A percentile compares a stretch with the other conserved stretches of the same genome.
phyloP scores from a whole-genome alignment of 2,113 vertebrate genomes.

The Actenoides lindsayi region DNA sequence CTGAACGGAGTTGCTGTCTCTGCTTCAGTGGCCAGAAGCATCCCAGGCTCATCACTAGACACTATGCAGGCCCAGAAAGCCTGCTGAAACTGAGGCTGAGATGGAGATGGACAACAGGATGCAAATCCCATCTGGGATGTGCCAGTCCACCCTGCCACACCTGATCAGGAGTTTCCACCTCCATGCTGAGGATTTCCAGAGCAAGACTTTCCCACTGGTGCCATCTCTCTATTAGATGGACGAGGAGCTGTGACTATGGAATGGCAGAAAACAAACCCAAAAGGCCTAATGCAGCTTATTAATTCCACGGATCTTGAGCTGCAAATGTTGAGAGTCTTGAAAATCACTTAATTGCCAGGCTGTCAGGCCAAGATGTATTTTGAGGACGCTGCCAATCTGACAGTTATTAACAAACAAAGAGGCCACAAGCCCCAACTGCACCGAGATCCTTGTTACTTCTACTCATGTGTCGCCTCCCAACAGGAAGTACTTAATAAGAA shows the following conservation, averaged over 20 bases:
- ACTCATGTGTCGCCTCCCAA: slow-evolving; percentile 78
- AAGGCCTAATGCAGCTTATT: background rate
- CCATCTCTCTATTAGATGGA: background rate
- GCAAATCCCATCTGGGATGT: background rate
- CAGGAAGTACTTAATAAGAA: slow-evolving; percentile 92
- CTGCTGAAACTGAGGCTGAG: background rate
- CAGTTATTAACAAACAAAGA: slow-evolving; percentile 59
- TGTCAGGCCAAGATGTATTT: slow-evolving; percentile 32
- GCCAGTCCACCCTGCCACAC: background rate
- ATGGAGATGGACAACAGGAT: background rate
- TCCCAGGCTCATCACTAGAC: background rate
- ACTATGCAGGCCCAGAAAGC: rapidly evolving
- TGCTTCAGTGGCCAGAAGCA: background rate
- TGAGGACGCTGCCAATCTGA: slow-evolving; percentile 52
- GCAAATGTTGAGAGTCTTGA: background rate
- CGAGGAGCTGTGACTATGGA: background rate
- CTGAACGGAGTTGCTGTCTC: background rate
- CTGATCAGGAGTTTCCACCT: background rate
- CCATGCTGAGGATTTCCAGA: background rate
- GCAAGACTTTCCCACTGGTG: background rate
- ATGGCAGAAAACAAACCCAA: background rate
- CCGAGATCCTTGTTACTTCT: slow-evolving; percentile 59
- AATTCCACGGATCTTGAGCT: slow-evolving; percentile 39
- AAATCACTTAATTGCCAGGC: slow-evolving; percentile 41
- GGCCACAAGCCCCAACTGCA: slow-evolving; percentile 46